These are phyloP conservation scores for Protaetia brevitarsis DNA, from an alignment of 1,140 invertebrate species.

Conservation along the genomic window DNA sequence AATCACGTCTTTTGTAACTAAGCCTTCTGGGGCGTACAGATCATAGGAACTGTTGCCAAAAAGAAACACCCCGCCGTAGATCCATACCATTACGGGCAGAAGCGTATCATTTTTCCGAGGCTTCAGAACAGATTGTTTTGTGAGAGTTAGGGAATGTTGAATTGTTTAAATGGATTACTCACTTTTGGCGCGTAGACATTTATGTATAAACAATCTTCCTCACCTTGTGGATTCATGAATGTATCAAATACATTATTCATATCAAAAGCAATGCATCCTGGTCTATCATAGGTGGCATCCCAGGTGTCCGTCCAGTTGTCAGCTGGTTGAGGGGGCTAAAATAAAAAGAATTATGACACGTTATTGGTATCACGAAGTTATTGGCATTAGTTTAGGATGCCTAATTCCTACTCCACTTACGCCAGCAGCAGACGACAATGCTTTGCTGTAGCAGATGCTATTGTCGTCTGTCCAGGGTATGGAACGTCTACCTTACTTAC, in stretches of 20 bases:
- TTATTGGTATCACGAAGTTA: background rate
- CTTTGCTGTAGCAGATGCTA: background rate
- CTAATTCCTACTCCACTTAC: background rate
- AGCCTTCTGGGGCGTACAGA: conserved; percentile 62
- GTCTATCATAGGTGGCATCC: background rate
- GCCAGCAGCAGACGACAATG: background rate
- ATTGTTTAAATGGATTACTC: background rate
- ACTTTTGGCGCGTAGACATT: background rate
- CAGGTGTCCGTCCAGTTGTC: background rate
- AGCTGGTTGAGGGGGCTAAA: background rate
- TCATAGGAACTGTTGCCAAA: conserved; percentile 59
- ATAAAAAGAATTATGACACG: background rate
- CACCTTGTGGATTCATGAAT: background rate
- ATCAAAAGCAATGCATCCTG: background rate
- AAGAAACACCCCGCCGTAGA: conserved; percentile 72
- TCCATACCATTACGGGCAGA: conserved; percentile 71
- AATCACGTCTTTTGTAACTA: conserved; percentile 63
- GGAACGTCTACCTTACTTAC: conserved; percentile 21
- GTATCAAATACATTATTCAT: background rate
- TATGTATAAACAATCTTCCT: background rate
- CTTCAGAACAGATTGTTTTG: background rate
- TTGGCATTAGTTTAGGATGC: background rate
- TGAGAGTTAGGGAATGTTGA: background rate
- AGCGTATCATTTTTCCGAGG: background rate
- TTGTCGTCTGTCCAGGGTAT: background rate